Evolutionary conservation across 2,888 invertebrate species (phyloP), one percentile per base, ranked within the genome.

Genomic region (Netelia fuscicornis): DNA sequence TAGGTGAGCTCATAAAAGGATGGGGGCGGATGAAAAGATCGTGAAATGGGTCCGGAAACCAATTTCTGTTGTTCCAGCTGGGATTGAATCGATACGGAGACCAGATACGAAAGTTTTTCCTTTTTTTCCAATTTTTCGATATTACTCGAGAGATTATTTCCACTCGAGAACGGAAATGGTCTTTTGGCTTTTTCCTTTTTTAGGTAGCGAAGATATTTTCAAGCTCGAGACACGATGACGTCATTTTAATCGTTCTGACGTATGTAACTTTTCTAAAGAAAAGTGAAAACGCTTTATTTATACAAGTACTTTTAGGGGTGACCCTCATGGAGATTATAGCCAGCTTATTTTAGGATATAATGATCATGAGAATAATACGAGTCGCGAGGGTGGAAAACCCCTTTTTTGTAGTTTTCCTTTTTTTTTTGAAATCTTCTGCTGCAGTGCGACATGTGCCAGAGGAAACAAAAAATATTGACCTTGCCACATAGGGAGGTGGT

Each of bases 11-110:
- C 71, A 56, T 72, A 70, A 62, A 30, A 62, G 11, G 65, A 77
- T 25, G 11, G 10, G 20, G 44, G 17, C 37, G 60, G 67, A 68
- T 74, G 80, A 42, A 52, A 64, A 75, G 62, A 81, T 56, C 17
- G 72, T 58, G 37, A 70, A 70, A 56, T 62, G 9, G 9, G 11
- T 67, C 42, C 13, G 65, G 67, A 67, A 58, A 58, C 17, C 37
- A 48, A 58, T 17, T 67, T 11, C 13, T 81, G 81, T 84, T 82
- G 81, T 86, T 82, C 75, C 81, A 84, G 83, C 72, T 86, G 84
- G 71, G 76, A 77, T 84, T 81, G 64, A 87, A 87, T 87, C 86
- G 81, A 87, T 86, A 82, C 79, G 58, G 64, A n/a, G 44, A 42
- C 42, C 58, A 48, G 60, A 76, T 60, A 83, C 78, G 64, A 10